phyloP scores from a whole-genome alignment of 2,113 vertebrate species.

The Hippocampus mohnikei region DNA sequence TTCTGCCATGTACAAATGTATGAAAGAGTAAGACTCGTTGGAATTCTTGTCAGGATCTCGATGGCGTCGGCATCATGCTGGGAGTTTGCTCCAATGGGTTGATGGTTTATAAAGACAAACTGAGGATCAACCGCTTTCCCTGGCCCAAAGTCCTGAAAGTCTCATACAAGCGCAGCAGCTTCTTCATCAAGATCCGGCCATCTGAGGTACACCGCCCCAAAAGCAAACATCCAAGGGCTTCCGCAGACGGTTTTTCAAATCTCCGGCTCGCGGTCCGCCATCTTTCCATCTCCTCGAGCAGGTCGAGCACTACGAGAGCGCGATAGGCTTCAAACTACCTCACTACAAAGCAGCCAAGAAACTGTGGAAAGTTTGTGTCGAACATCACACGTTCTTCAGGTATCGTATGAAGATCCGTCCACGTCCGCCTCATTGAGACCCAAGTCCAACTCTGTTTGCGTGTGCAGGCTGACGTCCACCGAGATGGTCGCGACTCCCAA shows the following conservation, averaged over 20 bases:
- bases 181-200: slow-evolving; percentile 96
- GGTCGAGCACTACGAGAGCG: slow-evolving; percentile 95
- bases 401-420: slow-evolving; percentile 32
- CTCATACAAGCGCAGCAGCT: slow-evolving; percentile 96
- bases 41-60: slow-evolving; percentile 80
- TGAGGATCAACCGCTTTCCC: slow-evolving; percentile 97
- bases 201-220: slow-evolving; percentile 77
- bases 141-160: slow-evolving; percentile 99
- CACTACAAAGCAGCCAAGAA: slow-evolving; percentile 97
- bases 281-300: slow-evolving; percentile 36
- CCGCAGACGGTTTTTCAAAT: neutral
- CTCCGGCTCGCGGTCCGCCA: neutral
- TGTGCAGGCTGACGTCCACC: slow-evolving; percentile 86
- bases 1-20: too few species aligned
- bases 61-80: slow-evolving; percentile 92
- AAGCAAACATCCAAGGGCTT: neutral
- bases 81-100: slow-evolving; percentile 95
- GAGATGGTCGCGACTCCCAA: slow-evolving; percentile 89
- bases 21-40: neutral
- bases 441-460: neutral
- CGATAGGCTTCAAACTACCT: slow-evolving; percentile 96
- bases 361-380: slow-evolving; percentile 98
- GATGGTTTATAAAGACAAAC: slow-evolving; percentile 95
- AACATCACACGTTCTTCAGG: slow-evolving; percentile 99
- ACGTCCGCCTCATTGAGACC: neutral